These are phyloP conservation scores for Petrolisthes cinctipes DNA, from an alignment of 2,888 invertebrate species.

Conservation along the genomic window DNA sequence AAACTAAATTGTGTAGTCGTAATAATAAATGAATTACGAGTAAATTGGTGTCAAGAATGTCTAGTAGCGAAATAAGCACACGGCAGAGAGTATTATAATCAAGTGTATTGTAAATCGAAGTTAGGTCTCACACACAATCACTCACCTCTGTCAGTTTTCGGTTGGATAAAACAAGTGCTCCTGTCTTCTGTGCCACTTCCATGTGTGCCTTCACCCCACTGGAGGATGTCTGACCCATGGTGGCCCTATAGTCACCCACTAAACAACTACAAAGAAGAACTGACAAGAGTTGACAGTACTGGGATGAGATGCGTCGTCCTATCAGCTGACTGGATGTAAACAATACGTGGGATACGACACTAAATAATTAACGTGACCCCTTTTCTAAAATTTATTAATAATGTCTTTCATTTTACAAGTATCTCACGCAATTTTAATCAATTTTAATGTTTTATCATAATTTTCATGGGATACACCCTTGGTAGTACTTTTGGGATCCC, in stretches of 20 bases:
- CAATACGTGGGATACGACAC: background rate
- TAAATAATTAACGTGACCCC: background rate
- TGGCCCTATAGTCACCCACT: background rate
- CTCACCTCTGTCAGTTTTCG: slow-evolving; percentile 61
- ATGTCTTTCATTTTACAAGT: too few relatives aligned
- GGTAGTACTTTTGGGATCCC: too few relatives aligned
- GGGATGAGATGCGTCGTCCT: too few relatives aligned
- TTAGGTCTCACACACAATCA: background rate
- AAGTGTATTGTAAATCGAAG: too few relatives aligned
- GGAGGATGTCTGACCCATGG: slow-evolving; percentile 60
- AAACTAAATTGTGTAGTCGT: too few relatives aligned
- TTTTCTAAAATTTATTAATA: background rate
- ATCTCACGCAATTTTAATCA: too few relatives aligned
- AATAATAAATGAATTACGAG: too few relatives aligned
- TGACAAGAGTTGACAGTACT: background rate
- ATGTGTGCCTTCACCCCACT: slow-evolving; percentile 63
- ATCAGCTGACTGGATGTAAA: slow-evolving; percentile 24
- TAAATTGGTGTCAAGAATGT: too few relatives aligned
- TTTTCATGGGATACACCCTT: too few relatives aligned
- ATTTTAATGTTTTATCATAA: too few relatives aligned
- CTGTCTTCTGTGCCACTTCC: slow-evolving; percentile 64
- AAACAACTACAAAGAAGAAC: background rate
- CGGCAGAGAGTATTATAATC: too few relatives aligned
- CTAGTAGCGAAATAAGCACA: too few relatives aligned
- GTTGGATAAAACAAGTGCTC: slow-evolving; percentile 58